Conservation (phyloP, 2,888 invertebrate genomes). For the Oscheius sp. region DNA sequence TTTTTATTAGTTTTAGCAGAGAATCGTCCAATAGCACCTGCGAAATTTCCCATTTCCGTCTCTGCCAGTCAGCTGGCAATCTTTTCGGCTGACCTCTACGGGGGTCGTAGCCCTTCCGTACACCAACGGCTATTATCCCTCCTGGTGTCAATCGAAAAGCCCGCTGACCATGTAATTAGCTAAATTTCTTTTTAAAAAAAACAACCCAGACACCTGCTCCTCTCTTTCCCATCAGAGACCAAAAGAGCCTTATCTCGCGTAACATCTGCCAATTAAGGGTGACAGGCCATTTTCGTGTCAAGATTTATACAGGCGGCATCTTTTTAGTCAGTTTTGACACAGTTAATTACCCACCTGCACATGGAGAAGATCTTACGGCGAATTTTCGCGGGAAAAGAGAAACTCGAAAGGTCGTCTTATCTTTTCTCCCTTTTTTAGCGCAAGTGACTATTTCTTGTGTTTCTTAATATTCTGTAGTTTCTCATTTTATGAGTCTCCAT, state of each 20-base stretch:
- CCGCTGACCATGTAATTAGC: constrained; percentile 15
- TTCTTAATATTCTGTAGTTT: too few relatives aligned
- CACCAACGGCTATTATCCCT: background rate
- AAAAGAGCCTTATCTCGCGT: constrained; percentile 3
- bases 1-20: too few relatives aligned
- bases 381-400: background rate
- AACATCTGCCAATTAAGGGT: constrained; percentile 22
- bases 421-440: too few relatives aligned
- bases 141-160: background rate
- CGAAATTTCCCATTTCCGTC: background rate
- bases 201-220: constrained; percentile 22
- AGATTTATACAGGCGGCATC: constrained; percentile 18
- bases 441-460: background rate
- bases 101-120: background rate
- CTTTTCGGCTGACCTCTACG: background rate
- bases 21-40: too few relatives aligned
- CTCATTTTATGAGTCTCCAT: too few relatives aligned
- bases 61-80: background rate
- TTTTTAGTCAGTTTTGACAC: constrained; percentile 10
- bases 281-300: constrained; percentile 29
- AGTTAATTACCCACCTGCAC: constrained; percentile 25
- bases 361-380: too few relatives aligned
- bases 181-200: background rate
- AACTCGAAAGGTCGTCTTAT: background rate
- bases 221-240: background rate